Base-by-base conservation (phyloP, 2,113 vertebrate species). In the Engraulis encrasicolus region DNA sequence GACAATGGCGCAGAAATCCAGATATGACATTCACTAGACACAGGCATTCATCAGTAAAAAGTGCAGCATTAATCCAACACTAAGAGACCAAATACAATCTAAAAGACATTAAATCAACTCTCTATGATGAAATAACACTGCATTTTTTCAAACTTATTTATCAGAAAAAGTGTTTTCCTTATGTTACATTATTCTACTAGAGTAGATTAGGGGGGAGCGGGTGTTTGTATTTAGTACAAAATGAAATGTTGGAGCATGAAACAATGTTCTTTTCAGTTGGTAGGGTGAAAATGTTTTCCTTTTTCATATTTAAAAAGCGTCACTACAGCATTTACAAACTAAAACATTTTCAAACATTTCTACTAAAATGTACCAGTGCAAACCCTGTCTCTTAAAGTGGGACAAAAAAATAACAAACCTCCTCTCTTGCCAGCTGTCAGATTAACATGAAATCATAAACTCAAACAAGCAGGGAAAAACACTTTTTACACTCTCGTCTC, bases 381-480 rank as follows among this genome's bases (percentile, higher is more conserved):
- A 85, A 87, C 84, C 79, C 83, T 84, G 84, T 88, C 82, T 88
- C 82, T 84, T 71, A 89, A 48, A 50, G 34, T 74, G n/a, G 84
- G 81, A 88, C 87, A 9, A 87, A 79, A n/a, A 87, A 87, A 87
- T 86, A 15, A 81, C 50, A 85, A 36, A 74, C 31, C 12, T 74
- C 34, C 2, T 36, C 14, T 27, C 66, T 36, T 74, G 27, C 27
- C 66, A 34, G 86, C 61, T 78, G 40, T 74, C 86, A 84, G 78
- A 85, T 80, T 85, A n/a, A 84, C 54, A 91, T 88, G 91, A 92
- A 94, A 87, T 92, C 91, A 89, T 92, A 94, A 94, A 92, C 92
- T 94, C 94, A 90, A 91, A 86, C 81, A 15, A 74, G 66, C 23
- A 31, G 66, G 31, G 27, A 27, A 31, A 36, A 74, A 74, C 31